Base-by-base conservation (phyloP, 1,140 invertebrate genomes). In the Tetramorium alpestre region DNA sequence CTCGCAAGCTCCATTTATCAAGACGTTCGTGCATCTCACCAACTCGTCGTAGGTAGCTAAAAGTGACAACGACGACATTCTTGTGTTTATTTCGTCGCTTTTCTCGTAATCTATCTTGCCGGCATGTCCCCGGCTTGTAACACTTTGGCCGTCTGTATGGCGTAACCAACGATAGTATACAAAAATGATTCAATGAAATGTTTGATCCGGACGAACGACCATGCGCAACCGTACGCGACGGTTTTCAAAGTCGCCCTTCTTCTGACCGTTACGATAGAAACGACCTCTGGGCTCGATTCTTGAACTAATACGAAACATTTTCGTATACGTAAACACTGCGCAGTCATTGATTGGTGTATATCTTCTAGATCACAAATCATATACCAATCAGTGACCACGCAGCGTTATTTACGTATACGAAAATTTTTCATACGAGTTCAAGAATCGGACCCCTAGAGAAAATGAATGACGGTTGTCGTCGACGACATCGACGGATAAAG, bases 41-140 rank as follows among this genome's bases (percentile, higher is more conserved):
- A 97, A 94, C 95, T 97, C 97, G 93, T 97, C 97, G 92, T 97
- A 96, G 64, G 94, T 95, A 22, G 96, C 96, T 69, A 96, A 86
- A 33, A 96, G 92, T 0, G 96, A 96, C 2, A 96, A 85, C 38
- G 93, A 91, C 7, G 93, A 77, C 64, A 91, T 92, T 92, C 92
- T 94, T 25, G 6, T 8, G 16, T 2, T 69, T 60, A 44, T 47
- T 33, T 16, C 44, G 33, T 49, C 13, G 49, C 56, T 81, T 47
- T 25, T 18, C 41, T 3, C 18, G 16, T 33, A 16, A 47, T 60
- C 3, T 47, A 58, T 22, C 28, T 13, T 65, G 16, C 4, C 22
- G 10, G 58, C 49, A 81, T 56, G 44, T 44, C 28, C 64, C 8
- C 10, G 38, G 8, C 2, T 1, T 67, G 6, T n/a, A 80, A 51